Evolutionary conservation across 2,888 invertebrate genomes (phyloP), one percentile per base, ranked within the genome.

Genomic region (Dascillus cervinus): DNA sequence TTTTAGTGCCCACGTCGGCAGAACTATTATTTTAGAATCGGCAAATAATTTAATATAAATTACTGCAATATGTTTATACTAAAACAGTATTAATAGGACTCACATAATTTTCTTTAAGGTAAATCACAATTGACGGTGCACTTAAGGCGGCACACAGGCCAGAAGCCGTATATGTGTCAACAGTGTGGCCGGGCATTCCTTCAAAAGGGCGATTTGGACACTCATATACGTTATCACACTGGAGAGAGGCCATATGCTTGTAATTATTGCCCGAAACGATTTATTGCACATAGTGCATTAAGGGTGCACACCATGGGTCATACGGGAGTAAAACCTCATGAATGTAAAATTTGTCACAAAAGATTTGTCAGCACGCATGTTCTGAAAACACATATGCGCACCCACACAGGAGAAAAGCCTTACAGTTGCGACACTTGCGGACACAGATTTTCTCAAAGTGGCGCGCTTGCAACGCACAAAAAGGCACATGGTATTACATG

Each of bases 301-400:
- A 20, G 33, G 17, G 39, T 39, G 6, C 39, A 39, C 19, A 36
- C 29, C 11, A 39, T 36, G 36, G 19, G 39, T 1, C 39, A 39
- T 12, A 39, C 35, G 3, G 39, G 39, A 5, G 15, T 36, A 12
- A 36, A 36, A 22, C 36, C 39, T 5, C 36, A 39, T 22, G 26
- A 22, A 14, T 39, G 39, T 19, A 26, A 22, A 9, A 21, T 36
- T 2, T 39, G 39, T 21, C 29, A 29, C 11, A 39, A 39, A 25
- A 9, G 36, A 20, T 39, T 39, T 29, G 33, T 36, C 2, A 36
- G 36, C 21, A 29, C 35, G 4, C 36, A 39, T 15, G 30, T 42
- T 13, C 32, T 46, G 23, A 34, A 42, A 24, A 43, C 39, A n/a
- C 46, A 46, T 21, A 41, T 43, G 42, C 24, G 44, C 22, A 44